Conservation (phyloP, 2,797 vertebrate genomes). For the Mormyrus hasselquistii region DNA sequence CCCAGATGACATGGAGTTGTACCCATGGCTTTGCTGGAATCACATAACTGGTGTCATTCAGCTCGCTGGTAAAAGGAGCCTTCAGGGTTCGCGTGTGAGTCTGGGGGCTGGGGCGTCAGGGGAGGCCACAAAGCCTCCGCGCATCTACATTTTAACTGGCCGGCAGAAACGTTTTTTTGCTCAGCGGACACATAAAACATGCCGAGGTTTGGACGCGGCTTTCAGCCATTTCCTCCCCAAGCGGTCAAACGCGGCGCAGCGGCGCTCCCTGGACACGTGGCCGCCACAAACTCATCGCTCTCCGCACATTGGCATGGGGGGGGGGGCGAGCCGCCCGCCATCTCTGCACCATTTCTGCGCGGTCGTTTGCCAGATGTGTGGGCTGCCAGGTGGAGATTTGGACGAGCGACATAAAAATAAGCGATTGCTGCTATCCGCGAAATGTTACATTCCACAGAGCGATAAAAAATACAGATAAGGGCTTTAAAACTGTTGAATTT, state of each 20-base stretch:
- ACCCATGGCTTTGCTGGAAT: background rate
- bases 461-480: slow-evolving; percentile 2
- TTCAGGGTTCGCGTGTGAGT: background rate
- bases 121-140: background rate
- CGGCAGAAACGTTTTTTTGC: background rate
- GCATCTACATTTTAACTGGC: background rate
- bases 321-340: background rate
- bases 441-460: background rate
- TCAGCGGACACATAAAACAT: background rate
- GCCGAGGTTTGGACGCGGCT: background rate
- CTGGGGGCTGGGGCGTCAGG: background rate
- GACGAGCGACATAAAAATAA: background rate
- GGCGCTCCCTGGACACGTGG: background rate
- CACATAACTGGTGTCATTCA: background rate
- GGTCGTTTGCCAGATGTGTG: background rate
- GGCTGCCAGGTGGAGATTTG: background rate
- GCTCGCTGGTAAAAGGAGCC: background rate
- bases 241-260: background rate
- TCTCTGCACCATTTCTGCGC: background rate
- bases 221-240: background rate
- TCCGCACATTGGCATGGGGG: background rate
- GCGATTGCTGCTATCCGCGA: background rate
- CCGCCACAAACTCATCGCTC: background rate
- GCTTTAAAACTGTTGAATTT: background rate
- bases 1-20: background rate